Evolutionary conservation across 2,888 invertebrate genomes (phyloP).

Genomic region (Tenthredo livida): DNA sequence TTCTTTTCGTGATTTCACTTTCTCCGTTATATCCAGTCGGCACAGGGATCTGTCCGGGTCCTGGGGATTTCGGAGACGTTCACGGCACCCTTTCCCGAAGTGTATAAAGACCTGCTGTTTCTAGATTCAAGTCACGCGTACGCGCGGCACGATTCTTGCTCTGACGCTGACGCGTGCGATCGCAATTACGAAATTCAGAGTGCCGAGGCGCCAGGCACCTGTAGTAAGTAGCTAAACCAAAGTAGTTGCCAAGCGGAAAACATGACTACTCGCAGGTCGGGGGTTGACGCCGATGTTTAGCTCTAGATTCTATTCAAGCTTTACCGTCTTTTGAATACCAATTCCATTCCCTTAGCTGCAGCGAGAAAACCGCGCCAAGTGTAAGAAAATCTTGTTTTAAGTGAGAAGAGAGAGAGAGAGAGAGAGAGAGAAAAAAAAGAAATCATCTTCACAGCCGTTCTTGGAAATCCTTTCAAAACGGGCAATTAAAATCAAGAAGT

Average conservation of each 20-base stretch:
- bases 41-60: neutral
- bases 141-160: conserved; percentile 36
- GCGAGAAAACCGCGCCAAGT: neutral
- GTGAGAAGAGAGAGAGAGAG: neutral
- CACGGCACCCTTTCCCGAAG: neutral
- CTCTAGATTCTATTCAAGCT: conserved; percentile 27
- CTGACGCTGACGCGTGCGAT: conserved; percentile 45
- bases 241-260: conserved; percentile 35
- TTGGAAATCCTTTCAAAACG: neutral
- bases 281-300: conserved; percentile 25
- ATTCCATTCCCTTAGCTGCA: neutral
- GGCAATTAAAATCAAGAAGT: neutral
- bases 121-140: conserved; percentile 51
- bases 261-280: neutral
- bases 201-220: conserved; percentile 51
- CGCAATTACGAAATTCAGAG: conserved; percentile 47
- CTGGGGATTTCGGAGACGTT: neutral
- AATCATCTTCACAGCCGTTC: neutral
- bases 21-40: neutral
- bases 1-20: conserved; percentile 32
- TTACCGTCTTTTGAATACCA: conserved; percentile 20
- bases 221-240: conserved; percentile 46
- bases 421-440: neutral
- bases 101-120: neutral
- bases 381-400: neutral